These are phyloP conservation scores for Philypnodon macrostomus DNA, from an alignment of 2,797 vertebrate species.

Conservation along the genomic window DNA sequence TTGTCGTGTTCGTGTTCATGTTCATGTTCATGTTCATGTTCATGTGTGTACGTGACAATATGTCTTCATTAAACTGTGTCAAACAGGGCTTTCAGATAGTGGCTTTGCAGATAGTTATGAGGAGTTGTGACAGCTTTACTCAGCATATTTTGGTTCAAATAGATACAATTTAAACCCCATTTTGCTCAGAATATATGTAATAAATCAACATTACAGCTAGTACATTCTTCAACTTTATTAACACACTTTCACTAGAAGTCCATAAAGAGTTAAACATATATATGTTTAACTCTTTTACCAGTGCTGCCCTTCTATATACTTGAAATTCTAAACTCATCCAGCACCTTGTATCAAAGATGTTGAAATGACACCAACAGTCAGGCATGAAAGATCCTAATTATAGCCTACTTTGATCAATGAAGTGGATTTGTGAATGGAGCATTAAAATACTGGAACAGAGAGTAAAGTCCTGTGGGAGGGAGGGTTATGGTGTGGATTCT, in stretches of 20 bases:
- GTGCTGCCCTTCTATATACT: not conserved
- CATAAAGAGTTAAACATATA: not conserved
- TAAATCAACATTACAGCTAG: too few species aligned
- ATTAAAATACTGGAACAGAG: conserved; percentile 21
- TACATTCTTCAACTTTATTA: too few species aligned
- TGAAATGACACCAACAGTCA: not conserved
- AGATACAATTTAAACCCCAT: too few species aligned
- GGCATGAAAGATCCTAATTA: too few species aligned
- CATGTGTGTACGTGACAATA: conserved; percentile 7
- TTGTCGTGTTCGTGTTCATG: conserved; percentile 12
- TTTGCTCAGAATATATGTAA: too few species aligned
- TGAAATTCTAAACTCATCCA: not conserved
- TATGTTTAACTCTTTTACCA: not conserved
- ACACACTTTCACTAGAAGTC: too few species aligned
- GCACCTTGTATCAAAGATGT: not conserved
- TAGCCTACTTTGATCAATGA: conserved; percentile 40
- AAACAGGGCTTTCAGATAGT: too few species aligned
- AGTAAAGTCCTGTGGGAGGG: conserved; percentile 16
- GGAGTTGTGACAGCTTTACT: too few species aligned
- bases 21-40: not conserved
- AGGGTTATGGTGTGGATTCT: conserved; percentile 9
- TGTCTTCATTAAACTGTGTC: not conserved
- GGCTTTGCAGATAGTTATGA: too few species aligned
- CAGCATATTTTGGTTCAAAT: too few species aligned
- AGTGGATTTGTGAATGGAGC: conserved; percentile 61